phyloP scores from a whole-genome alignment of 2,888 invertebrate species.

The Heliconius sara region DNA sequence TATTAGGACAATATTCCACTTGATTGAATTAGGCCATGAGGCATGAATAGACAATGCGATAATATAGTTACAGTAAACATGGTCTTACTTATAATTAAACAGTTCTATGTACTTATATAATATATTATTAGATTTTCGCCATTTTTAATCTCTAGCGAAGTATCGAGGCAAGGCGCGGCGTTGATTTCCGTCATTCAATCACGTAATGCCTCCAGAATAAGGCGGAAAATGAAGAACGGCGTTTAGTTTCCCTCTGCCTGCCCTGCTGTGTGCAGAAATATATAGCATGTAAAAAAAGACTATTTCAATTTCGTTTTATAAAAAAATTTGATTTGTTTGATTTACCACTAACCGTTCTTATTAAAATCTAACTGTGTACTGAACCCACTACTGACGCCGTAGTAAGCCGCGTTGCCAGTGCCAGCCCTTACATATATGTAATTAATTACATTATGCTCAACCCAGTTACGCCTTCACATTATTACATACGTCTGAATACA shows the following conservation, averaged over 20 bases:
- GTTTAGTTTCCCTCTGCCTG: neutral
- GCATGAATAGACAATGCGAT: conserved; percentile 13
- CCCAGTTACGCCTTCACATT: conserved; percentile 6
- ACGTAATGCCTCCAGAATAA: too few relatives aligned
- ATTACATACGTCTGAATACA: neutral
- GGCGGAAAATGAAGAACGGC: neutral
- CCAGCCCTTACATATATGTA: neutral
- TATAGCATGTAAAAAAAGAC: neutral
- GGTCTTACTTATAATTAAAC: neutral
- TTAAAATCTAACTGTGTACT: neutral
- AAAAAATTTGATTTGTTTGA: accelerated
- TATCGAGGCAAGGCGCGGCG: too few relatives aligned
- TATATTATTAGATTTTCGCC: neutral
- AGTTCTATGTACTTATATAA: neutral
- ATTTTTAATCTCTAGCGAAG: too few relatives aligned
- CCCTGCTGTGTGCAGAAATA: too few relatives aligned
- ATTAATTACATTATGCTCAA: conserved; percentile 15
- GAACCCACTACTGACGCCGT: neutral
- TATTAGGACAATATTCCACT: conserved; percentile 1
- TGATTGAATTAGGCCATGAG: conserved; percentile 14
- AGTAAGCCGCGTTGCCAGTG: neutral
- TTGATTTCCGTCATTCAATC: too few relatives aligned
- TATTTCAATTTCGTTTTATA: too few relatives aligned
- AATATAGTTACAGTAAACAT: conserved; percentile 12
- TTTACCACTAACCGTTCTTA: neutral